Percentiles rank a stretch among this genome's conserved stretches.
phyloP scores from a whole-genome alignment of 1,140 invertebrate genomes.

The Cotesia glomerata region DNA sequence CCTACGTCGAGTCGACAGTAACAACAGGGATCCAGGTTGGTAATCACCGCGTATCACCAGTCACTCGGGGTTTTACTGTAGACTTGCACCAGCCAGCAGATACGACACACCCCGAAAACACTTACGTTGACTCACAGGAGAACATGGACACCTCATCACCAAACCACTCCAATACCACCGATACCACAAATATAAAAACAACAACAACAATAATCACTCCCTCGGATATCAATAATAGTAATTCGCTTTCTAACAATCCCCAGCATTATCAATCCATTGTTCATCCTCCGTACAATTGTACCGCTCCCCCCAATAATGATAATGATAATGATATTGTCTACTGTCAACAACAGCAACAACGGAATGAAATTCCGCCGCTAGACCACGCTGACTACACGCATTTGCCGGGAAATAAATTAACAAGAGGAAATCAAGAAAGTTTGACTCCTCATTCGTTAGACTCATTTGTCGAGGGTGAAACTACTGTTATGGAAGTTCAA shows the following conservation, averaged over 20 bases:
- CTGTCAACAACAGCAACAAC: slow-evolving; percentile 51
- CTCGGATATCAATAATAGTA: slow-evolving; percentile 39
- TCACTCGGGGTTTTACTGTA: slow-evolving; percentile 57
- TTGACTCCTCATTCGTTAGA: background rate
- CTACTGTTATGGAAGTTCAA: too few relatives aligned
- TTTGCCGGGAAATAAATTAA: background rate
- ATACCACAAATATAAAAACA: slow-evolving; percentile 47
- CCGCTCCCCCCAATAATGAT: slow-evolving; percentile 32
- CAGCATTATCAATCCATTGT: slow-evolving; percentile 52
- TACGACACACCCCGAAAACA: slow-evolving; percentile 62
- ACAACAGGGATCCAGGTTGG: slow-evolving; percentile 64
- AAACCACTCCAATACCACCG: slow-evolving; percentile 59
- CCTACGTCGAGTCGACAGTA: slow-evolving; percentile 63
- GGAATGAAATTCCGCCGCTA: slow-evolving; percentile 38
- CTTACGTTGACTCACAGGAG: slow-evolving; percentile 56
- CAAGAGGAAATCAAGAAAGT: background rate
- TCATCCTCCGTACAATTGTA: slow-evolving; percentile 48
- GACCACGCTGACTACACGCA: slow-evolving; percentile 42
- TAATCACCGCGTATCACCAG: slow-evolving; percentile 56
- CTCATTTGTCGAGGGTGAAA: too few relatives aligned
- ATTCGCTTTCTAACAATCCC: slow-evolving; percentile 37
- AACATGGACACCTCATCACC: slow-evolving; percentile 58
- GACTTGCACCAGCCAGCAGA: slow-evolving; percentile 61
- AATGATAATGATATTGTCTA: slow-evolving; percentile 43
- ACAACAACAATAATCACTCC: slow-evolving; percentile 24